Conservation (phyloP, 2,113 vertebrate genomes). For the Bubo scandiacus region DNA sequence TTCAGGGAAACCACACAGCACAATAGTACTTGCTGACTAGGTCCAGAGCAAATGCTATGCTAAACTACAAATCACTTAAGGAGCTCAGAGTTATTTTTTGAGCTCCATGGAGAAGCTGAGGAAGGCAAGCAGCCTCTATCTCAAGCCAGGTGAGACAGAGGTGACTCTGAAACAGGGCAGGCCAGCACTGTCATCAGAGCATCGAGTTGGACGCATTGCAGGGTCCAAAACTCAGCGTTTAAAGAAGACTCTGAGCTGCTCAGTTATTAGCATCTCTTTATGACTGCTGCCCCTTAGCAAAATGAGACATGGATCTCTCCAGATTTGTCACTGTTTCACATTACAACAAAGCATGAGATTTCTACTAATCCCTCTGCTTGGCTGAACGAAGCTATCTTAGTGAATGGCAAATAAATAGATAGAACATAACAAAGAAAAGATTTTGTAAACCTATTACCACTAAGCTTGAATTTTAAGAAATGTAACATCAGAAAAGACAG, state of each 20-base stretch:
- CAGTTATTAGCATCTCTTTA: neutral
- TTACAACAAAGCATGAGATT: neutral
- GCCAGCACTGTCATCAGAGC: neutral
- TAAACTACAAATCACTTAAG: neutral
- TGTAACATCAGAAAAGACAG: neutral
- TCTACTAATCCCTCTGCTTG: neutral
- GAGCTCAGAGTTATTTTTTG: neutral
- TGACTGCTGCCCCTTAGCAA: neutral
- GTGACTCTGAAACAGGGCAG: neutral
- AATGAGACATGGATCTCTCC: neutral
- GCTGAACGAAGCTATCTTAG: neutral
- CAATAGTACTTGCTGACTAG: neutral
- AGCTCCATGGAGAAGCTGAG: neutral
- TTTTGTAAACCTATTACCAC: neutral
- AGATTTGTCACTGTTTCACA: neutral
- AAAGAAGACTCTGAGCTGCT: neutral
- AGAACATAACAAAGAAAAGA: neutral
- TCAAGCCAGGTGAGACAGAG: neutral
- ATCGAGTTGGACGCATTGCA: rapidly evolving
- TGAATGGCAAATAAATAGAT: neutral
- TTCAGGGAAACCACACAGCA: neutral
- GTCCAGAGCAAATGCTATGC: neutral
- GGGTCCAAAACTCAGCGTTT: neutral
- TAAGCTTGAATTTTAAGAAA: neutral
- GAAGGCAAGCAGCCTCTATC: neutral